A percentile compares a stretch with the other conserved stretches of the same genome.
Evolutionary conservation across 2,113 vertebrate genomes (phyloP).

Genomic region (Malaclemys terrapin): DNA sequence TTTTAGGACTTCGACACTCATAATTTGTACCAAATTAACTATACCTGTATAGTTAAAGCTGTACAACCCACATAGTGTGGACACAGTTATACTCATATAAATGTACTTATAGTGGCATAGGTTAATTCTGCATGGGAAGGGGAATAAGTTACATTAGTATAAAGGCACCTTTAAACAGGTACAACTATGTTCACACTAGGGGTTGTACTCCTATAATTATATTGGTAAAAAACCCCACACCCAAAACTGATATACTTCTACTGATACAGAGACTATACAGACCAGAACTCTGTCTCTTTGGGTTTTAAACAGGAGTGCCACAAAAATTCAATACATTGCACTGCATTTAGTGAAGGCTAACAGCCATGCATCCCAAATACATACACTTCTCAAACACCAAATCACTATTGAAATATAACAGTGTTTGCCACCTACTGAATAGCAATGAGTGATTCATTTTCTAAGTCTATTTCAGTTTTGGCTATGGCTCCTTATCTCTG

Average conservation of each 20-base stretch:
- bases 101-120: slow-evolving; percentile 15
- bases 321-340: slow-evolving; percentile 22
- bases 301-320: neutral
- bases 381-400: slow-evolving; percentile 35
- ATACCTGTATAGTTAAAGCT: neutral
- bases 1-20: slow-evolving; percentile 24
- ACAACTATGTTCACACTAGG: neutral
- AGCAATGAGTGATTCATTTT: slow-evolving; percentile 44
- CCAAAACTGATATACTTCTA: neutral
- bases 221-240: neutral
- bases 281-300: neutral
- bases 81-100: slow-evolving; percentile 23
- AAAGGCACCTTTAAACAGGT: rapidly evolving
- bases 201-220: neutral
- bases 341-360: slow-evolving; percentile 48
- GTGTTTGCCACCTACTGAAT: slow-evolving; percentile 48
- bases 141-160: neutral
- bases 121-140: slow-evolving; percentile 9
- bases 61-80: neutral
- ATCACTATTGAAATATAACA: slow-evolving; percentile 57
- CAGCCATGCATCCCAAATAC: slow-evolving; percentile 41
- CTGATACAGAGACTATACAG: neutral
- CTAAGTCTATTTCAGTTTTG: slow-evolving; percentile 13
- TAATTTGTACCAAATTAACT: neutral
- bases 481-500: slow-evolving; percentile 38